These are phyloP conservation scores for Elaphurus davidianus DNA, from an alignment of 2,113 vertebrate genomes.

Conservation along the genomic window DNA sequence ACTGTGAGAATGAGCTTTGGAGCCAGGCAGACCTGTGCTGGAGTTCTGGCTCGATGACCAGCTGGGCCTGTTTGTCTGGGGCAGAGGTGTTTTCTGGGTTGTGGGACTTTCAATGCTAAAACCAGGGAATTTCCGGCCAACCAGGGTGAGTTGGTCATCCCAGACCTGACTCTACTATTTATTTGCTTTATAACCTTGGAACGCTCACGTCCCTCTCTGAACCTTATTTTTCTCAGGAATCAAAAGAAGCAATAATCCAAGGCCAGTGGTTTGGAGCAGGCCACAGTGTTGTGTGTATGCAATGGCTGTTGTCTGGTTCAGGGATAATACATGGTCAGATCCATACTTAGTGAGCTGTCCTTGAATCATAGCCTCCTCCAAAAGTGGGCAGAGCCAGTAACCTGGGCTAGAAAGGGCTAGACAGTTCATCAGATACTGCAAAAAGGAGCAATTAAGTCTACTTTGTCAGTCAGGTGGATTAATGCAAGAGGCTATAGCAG, in stretches of 20 bases:
- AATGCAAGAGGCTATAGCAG: background rate
- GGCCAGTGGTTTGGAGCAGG: background rate
- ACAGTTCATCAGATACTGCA: background rate
- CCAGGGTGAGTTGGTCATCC: background rate
- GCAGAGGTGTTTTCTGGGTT: background rate
- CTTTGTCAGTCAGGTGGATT: background rate
- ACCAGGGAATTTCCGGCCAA: background rate
- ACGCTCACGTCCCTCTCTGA: background rate
- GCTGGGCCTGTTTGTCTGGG: background rate
- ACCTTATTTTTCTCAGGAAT: background rate
- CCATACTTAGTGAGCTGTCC: background rate
- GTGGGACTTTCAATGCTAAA: background rate
- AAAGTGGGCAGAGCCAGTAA: background rate
- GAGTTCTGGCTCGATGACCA: background rate
- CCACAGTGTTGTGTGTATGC: background rate
- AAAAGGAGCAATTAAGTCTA: background rate
- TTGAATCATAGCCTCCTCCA: background rate
- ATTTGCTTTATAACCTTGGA: background rate
- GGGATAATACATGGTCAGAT: background rate
- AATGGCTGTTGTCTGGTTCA: background rate
- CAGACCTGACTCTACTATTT: background rate
- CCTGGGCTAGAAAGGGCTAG: background rate
- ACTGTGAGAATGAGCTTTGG: background rate
- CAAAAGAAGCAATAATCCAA: background rate
- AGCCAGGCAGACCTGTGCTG: background rate